Percentiles rank a stretch among this genome's conserved stretches.
phyloP scores from a whole-genome alignment of 2,113 vertebrate species.

The Larimichthys polyactis region DNA sequence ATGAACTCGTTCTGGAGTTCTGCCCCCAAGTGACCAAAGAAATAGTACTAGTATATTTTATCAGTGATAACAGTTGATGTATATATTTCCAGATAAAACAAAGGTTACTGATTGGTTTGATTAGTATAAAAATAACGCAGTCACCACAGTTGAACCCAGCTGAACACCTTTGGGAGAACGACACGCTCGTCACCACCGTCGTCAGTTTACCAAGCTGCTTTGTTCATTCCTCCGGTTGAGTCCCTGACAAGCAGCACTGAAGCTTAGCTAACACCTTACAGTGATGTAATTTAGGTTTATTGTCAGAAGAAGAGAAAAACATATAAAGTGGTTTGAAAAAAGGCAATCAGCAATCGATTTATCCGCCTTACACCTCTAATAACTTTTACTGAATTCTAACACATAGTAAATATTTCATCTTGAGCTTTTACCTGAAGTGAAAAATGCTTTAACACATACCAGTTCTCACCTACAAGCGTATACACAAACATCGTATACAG shows the following conservation, averaged over 20 bases:
- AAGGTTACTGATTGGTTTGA: background rate
- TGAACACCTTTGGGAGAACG: background rate
- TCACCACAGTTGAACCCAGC: background rate
- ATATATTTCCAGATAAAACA: background rate
- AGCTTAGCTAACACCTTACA: background rate
- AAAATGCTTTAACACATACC: background rate
- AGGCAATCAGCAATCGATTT: too few species aligned
- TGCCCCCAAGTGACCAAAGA: background rate
- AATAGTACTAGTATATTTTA: too few species aligned
- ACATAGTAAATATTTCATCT: background rate
- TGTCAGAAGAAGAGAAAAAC: background rate
- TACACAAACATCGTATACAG: background rate
- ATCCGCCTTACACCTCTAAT: background rate
- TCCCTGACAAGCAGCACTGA: background rate
- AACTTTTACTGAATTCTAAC: background rate
- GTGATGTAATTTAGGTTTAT: too few species aligned
- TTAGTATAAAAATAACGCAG: background rate
- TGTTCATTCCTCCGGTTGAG: too few species aligned
- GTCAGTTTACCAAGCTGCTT: background rate
- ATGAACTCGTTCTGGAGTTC: too few species aligned
- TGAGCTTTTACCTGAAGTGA: background rate
- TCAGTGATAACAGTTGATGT: background rate
- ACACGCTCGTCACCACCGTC: background rate
- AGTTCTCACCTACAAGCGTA: background rate
- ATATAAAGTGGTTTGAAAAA: background rate